Percentiles rank a stretch among this genome's conserved stretches.
phyloP scores from a whole-genome alignment of 1,140 invertebrate genomes.

The Oedothorax gibbosus region DNA sequence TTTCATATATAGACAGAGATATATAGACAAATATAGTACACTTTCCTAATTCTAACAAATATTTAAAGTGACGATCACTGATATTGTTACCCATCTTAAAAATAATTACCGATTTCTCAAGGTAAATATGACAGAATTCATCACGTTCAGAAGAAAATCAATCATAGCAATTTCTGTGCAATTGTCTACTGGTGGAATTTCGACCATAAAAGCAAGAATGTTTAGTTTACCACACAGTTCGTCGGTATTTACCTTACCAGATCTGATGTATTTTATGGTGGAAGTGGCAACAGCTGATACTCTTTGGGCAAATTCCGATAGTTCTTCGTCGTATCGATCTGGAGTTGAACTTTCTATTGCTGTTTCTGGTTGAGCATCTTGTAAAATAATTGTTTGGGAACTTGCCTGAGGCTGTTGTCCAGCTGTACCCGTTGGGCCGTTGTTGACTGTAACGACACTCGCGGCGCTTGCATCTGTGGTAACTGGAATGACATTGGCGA shows the following conservation, averaged over 20 bases:
- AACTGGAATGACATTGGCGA: neutral
- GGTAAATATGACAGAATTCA: slow-evolving; percentile 7
- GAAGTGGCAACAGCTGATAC: neutral
- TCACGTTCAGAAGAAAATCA: slow-evolving; percentile 13
- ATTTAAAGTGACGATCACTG: too few relatives aligned
- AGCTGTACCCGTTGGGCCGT: neutral
- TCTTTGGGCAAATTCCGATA: neutral
- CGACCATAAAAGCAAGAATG: neutral
- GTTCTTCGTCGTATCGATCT: neutral
- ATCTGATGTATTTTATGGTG: neutral
- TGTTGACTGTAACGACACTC: neutral
- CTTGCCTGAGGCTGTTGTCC: neutral
- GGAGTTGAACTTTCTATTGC: neutral
- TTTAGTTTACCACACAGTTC: slow-evolving; percentile 19
- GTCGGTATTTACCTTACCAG: neutral
- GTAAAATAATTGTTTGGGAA: neutral
- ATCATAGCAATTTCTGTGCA: slow-evolving; percentile 8
- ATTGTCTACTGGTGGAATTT: neutral
- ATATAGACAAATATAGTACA: too few relatives aligned
- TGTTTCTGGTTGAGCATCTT: neutral
- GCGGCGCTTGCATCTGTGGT: neutral
- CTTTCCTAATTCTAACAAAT: too few relatives aligned
- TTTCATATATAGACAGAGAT: too few relatives aligned
- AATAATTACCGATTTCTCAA: neutral
- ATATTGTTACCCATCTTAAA: too few relatives aligned